Percentiles rank a stretch among this genome's conserved stretches.
Conservation (phyloP, 2,888 invertebrate species). For the Netelia inedita region DNA sequence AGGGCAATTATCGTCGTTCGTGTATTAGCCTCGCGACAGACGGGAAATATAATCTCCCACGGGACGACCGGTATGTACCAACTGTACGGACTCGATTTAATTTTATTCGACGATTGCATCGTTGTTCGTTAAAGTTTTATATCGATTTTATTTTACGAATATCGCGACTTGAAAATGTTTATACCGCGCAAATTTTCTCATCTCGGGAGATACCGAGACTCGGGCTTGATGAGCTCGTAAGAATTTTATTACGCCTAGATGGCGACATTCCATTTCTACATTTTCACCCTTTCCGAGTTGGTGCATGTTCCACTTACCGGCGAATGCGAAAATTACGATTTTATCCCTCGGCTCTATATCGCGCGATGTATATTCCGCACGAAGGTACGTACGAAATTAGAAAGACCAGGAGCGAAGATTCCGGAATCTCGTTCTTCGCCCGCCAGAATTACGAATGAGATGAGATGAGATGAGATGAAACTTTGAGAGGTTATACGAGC, state of each 20-base stretch:
- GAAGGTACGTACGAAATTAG: conserved; percentile 55
- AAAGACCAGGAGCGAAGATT: conserved; percentile 55
- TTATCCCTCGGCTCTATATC: conserved; percentile 29
- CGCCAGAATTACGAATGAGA: conserved; percentile 54
- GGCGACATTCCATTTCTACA: conserved; percentile 31
- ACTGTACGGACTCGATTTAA: conserved; percentile 5
- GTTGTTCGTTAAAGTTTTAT: neutral
- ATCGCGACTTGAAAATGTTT: no score
- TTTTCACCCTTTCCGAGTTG: conserved; percentile 42
- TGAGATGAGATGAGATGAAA: conserved; percentile 19
- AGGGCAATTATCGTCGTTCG: conserved; percentile 43
- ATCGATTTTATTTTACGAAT: neutral
- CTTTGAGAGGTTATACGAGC: neutral
- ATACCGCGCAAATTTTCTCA: neutral
- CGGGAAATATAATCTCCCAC: conserved; percentile 42
- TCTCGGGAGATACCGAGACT: neutral
- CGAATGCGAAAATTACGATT: conserved; percentile 63
- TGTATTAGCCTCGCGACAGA: conserved; percentile 44
- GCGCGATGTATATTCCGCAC: neutral
- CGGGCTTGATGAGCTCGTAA: neutral
- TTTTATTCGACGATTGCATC: conserved; percentile 34
- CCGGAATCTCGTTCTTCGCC: conserved; percentile 30
- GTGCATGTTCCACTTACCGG: conserved; percentile 46
- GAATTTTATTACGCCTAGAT: neutral
- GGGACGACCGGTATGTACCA: neutral